Evolutionary conservation across 2,888 invertebrate genomes (phyloP), one percentile per base, ranked within the genome.

Genomic region (Schizaphis graminum): DNA sequence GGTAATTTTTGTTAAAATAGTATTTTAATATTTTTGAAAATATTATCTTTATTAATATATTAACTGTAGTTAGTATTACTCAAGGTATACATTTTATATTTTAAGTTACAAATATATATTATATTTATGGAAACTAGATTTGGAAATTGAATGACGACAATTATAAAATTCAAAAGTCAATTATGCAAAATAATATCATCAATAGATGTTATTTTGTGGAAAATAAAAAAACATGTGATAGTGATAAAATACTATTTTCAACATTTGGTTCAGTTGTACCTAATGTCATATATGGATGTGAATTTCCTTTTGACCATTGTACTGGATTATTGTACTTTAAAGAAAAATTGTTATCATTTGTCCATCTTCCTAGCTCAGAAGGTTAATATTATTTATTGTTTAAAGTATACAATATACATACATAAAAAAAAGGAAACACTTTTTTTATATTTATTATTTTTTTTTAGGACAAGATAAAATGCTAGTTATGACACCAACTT

Each of bases 281-380:
- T 49, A 93, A 57, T 93, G 94, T 28, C n/a, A 86, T 94, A 26
- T 91, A 94, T 94, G 24, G 11, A 35, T 85, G 85, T 67, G 28
- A 91, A 91, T 94, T 53, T 61, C 94, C 94, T 41, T 94, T 90
- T 87, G 86, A 91, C 0, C 57, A 94, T 44, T 61, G 7, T 91
- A 41, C 35, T 49, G 91, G 86, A 86, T 61, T 94, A 86, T n/a
- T 86, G 8, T 91, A 94, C 13, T 67, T 86, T 67, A 94, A 67
- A 86, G 94, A 94, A 91, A 49, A 87, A 67, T 44, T 94, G 13
- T 67, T 94, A 86, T 94, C 94, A 61, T 86, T 94, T 87, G 87
- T 41, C 13, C 53, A 61, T 94, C 11, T 91, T 44, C 86, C 49
- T 91, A 61, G 24, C 0, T 67, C 8, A 87, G 86, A 91, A 86